phyloP scores from a whole-genome alignment of 2,797 vertebrate species.

The Psittacula echo region DNA sequence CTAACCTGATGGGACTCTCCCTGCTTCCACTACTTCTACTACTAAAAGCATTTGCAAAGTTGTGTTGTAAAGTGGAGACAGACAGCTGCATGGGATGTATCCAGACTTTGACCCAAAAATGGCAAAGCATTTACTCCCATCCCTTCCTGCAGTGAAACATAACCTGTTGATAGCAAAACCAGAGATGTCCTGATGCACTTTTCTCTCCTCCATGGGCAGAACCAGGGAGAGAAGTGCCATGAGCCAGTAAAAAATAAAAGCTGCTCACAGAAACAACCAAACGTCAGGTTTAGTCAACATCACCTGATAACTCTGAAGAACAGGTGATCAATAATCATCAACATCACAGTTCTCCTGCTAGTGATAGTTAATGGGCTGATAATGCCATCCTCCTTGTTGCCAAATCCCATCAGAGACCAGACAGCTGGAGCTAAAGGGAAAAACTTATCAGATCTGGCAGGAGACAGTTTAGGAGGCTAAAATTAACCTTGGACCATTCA shows the following conservation, averaged over 20 bases:
- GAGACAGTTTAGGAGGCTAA: conserved; percentile 68
- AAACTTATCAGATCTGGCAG: conserved; percentile 73
- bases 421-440: conserved; percentile 57
- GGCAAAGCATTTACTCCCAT: background rate
- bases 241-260: conserved; percentile 29
- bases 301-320: conserved; percentile 56
- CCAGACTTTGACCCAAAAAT: background rate
- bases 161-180: background rate
- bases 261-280: conserved; percentile 39
- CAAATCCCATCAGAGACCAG: conserved; percentile 71
- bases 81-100: background rate
- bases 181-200: background rate
- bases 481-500: conserved; percentile 75
- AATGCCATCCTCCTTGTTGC: conserved; percentile 65
- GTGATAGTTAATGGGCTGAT: conserved; percentile 73
- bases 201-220: background rate
- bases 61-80: background rate
- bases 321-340: conserved; percentile 75
- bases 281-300: conserved; percentile 59
- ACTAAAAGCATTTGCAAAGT: background rate
- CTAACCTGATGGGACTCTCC: background rate
- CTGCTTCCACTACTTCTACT: background rate
- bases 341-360: conserved; percentile 55
- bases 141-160: background rate
- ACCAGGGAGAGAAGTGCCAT: background rate